phyloP scores from a whole-genome alignment of 2,113 vertebrate genomes.

The Dipodomys ordii region DNA sequence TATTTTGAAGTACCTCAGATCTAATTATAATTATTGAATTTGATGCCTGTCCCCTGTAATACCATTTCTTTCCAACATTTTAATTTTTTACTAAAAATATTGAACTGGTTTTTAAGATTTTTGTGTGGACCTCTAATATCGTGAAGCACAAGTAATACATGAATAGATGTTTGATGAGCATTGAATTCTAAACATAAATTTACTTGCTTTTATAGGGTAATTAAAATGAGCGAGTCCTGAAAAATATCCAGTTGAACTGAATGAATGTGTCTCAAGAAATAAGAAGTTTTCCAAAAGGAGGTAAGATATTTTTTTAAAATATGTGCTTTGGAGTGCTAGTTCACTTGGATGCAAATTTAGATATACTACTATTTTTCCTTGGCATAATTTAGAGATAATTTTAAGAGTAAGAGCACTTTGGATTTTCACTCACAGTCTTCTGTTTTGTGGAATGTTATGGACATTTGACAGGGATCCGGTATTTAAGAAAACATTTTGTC shows the following conservation, averaged over 20 bases:
- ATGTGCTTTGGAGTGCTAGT: not conserved
- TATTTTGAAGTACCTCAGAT: constrained; percentile 29
- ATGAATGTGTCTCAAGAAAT: not conserved
- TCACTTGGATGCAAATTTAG: constrained; percentile 22
- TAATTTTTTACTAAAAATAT: not conserved
- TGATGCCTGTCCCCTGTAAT: not conserved
- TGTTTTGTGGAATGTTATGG: not conserved
- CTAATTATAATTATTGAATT: constrained; percentile 20
- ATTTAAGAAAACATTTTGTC: not conserved
- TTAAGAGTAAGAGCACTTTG: not conserved
- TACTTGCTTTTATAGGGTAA: constrained; percentile 59
- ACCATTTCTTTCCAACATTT: not conserved
- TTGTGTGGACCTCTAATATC: constrained; percentile 2
- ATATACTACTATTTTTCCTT: not conserved
- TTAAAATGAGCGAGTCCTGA: not conserved
- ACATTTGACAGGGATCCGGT: not conserved
- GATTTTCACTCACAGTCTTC: not conserved
- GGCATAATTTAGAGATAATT: not conserved
- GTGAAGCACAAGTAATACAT: not conserved
- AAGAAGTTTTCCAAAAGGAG: constrained; percentile 54
- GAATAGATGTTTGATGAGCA: not conserved
- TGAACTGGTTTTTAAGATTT: not conserved
- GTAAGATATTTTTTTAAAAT: constrained; percentile 68
- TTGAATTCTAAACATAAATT: constrained; percentile 38
- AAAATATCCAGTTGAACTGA: constrained; percentile 34